Conservation (phyloP, 2,888 invertebrate genomes). For the Drosophila merina region DNA sequence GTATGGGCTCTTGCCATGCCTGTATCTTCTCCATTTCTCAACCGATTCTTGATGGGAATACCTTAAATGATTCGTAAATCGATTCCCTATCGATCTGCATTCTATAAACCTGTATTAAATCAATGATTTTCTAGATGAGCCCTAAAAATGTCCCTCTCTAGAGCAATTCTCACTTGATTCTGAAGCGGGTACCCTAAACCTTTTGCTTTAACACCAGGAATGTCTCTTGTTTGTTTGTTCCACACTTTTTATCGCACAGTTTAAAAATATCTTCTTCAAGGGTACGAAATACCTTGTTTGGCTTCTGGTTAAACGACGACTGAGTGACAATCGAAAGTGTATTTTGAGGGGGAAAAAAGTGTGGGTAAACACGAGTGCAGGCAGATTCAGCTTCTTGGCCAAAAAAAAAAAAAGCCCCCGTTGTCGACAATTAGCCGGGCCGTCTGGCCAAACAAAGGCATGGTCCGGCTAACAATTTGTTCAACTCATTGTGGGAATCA, state of each 20-base stretch:
- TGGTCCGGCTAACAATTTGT: slow-evolving; percentile 22
- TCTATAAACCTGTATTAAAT: not conserved
- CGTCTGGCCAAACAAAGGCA: slow-evolving; percentile 26
- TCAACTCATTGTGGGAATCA: slow-evolving; percentile 40
- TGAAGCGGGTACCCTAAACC: not conserved
- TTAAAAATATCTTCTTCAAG: too few relatives aligned
- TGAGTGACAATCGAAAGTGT: too few relatives aligned
- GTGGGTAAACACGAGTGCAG: not conserved
- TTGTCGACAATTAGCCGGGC: slow-evolving; percentile 17
- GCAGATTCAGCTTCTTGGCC: not conserved
- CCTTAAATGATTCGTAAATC: too few relatives aligned
- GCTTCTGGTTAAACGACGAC: too few relatives aligned
- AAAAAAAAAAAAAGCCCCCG: not conserved
- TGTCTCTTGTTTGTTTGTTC: too few relatives aligned
- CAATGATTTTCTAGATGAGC: not conserved
- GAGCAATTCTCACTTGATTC: not conserved
- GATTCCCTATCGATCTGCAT: not conserved
- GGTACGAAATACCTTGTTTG: too few relatives aligned
- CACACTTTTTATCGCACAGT: too few relatives aligned
- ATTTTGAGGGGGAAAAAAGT: not conserved
- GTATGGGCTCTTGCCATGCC: too few relatives aligned
- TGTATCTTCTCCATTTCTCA: too few relatives aligned
- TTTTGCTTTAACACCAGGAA: too few relatives aligned
- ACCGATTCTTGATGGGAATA: too few relatives aligned
- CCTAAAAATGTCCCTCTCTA: not conserved